Evolutionary conservation across 2,888 invertebrate genomes (phyloP).

Genomic region (Cephus rjabovi): DNA sequence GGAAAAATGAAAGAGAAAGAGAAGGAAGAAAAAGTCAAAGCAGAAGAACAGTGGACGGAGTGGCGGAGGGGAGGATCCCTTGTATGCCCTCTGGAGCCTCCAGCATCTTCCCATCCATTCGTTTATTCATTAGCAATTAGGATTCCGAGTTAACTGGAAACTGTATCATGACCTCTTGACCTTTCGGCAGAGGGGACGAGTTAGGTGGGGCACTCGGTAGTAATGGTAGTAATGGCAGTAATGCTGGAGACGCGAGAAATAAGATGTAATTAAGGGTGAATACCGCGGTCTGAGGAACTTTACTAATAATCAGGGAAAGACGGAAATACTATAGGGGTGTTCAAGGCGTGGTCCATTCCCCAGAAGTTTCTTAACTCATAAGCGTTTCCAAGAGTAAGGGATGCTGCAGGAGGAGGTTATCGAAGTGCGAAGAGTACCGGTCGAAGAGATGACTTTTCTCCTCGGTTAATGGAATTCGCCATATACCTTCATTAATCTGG

Average conservation of each 20-base stretch:
- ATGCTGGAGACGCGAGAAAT: constrained; percentile 20
- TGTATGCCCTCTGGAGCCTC: too few relatives aligned
- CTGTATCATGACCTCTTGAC: too few relatives aligned
- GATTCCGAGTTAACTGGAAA: too few relatives aligned
- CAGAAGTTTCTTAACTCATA: constrained; percentile 61
- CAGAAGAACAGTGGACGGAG: constrained; percentile 23
- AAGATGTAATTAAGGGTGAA: constrained; percentile 57
- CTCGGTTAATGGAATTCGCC: too few relatives aligned
- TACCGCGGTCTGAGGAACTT: constrained; percentile 61
- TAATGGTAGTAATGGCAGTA: constrained; percentile 19
- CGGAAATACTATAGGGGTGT: background rate
- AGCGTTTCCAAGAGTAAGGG: constrained; percentile 37
- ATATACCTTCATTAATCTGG: too few relatives aligned
- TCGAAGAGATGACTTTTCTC: too few relatives aligned
- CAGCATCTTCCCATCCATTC: too few relatives aligned
- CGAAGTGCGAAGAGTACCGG: too few relatives aligned
- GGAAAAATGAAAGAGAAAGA: constrained; percentile 6
- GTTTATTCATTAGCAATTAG: too few relatives aligned
- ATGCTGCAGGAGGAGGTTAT: too few relatives aligned
- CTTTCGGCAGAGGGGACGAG: too few relatives aligned
- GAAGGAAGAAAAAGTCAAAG: constrained; percentile 59
- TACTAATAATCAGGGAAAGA: constrained; percentile 55
- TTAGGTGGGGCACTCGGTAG: constrained; percentile 9
- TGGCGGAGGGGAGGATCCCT: too few relatives aligned
- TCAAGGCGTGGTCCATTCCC: constrained; percentile 48